A percentile compares a stretch with the other conserved stretches of the same genome.
phyloP scores from a whole-genome alignment of 1,140 invertebrate genomes.

The Habropoda laboriosa region DNA sequence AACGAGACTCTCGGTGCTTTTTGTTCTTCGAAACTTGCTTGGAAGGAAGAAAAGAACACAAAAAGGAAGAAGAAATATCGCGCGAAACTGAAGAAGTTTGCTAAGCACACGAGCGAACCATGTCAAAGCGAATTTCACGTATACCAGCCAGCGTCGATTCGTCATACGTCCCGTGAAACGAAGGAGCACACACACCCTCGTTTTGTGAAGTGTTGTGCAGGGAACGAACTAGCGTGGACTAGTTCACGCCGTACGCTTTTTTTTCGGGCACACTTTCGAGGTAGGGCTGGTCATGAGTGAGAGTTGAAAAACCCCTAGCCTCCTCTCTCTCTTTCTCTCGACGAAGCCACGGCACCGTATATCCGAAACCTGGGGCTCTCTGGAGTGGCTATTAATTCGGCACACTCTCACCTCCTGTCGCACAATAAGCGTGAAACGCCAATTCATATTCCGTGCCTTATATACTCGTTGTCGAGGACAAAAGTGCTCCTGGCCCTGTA shows the following conservation, averaged over 20 bases:
- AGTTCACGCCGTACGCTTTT: slow-evolving; percentile 66
- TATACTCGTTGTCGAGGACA: slow-evolving; percentile 66
- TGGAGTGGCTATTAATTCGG: slow-evolving; percentile 78
- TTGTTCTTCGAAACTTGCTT: background rate
- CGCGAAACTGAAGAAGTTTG: background rate
- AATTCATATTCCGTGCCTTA: slow-evolving; percentile 76
- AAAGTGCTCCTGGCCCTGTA: slow-evolving; percentile 61
- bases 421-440: slow-evolving; percentile 78
- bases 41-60: background rate
- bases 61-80: background rate
- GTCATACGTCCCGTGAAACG: slow-evolving; percentile 28
- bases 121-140: slow-evolving; percentile 42
- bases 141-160: slow-evolving; percentile 42
- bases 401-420: slow-evolving; percentile 72
- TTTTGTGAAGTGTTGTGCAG: slow-evolving; percentile 54
- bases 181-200: slow-evolving; percentile 40
- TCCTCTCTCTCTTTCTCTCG: slow-evolving; percentile 57
- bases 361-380: slow-evolving; percentile 63
- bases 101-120: background rate
- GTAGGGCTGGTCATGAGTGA: slow-evolving; percentile 9
- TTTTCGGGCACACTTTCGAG: slow-evolving; percentile 50
- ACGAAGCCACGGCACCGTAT: slow-evolving; percentile 50
- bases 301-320: slow-evolving; percentile 59
- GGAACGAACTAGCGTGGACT: slow-evolving; percentile 61
- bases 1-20: background rate